Evolutionary conservation across 1,140 invertebrate species (phyloP), one percentile per base, ranked within the genome.

Genomic region (Drosophila dunni): DNA sequence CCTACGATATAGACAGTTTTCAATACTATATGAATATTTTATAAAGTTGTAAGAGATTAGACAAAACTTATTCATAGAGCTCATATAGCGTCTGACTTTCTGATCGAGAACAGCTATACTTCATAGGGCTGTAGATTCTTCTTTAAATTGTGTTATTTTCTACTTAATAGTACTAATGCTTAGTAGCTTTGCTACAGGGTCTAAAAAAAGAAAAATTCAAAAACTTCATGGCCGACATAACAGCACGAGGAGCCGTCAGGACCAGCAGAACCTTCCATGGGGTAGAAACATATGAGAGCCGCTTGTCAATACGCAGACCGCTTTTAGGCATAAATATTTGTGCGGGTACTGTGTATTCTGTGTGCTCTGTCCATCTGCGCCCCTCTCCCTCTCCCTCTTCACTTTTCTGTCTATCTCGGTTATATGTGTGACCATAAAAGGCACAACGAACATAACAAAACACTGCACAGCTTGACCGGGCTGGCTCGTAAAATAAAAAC

Each of bases 281-380:
- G 40, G 10, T 42, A 42, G 11, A 13, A 42, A 42, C 40, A 42
- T 42, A 42, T 42, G 40, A 7, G 53, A 40, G 44, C 33, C 24
- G 46, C 15, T 20, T 24, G 11, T 63, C 60, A 71, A 56, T 72
- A 57, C 58, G 72, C 56, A 73, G 77, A 70, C 81, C 71, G 81
- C 74, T 85, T 78, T 84, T 84, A 78, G 78, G 78, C 78, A 82
- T 29, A 85, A 85, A 86, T 81, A 85, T 85, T 81, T 85, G 75
- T 54, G 67, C 33, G 24, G 46, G 9, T 36, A 48, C 42, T 54
- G 33, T 13, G 9, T 42, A 42, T 29, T 56, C 6, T 60, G 42
- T 61, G 57, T 62, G 50, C 29, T 24, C 20, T 50, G 46, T 50
- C 24, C 48, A 20, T 13, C 11, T 29, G 9, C 17, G 5, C 15